A percentile compares a stretch with the other conserved stretches of the same genome.
These are phyloP conservation scores for Furcula furcula DNA, from an alignment of 2,888 invertebrate species.

Conservation along the genomic window DNA sequence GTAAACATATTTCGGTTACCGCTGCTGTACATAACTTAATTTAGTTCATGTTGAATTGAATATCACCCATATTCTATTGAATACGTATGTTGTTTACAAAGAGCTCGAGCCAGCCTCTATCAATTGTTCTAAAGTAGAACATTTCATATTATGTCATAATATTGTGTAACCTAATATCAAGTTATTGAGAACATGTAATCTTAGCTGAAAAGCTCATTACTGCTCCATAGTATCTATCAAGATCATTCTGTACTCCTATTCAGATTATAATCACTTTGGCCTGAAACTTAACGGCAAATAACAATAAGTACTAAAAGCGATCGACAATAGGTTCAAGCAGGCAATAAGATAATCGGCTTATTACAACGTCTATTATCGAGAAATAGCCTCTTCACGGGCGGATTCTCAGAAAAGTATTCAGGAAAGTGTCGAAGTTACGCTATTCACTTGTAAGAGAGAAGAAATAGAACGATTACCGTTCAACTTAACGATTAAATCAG, in stretches of 20 bases:
- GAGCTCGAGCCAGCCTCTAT: slow-evolving; percentile 7
- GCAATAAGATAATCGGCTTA: slow-evolving; percentile 7
- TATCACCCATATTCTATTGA: not conserved
- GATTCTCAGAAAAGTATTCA: slow-evolving; percentile 7
- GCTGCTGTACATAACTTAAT: too few species aligned
- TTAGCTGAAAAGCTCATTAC: too few species aligned
- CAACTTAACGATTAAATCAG: too few species aligned
- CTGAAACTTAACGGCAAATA: slow-evolving; percentile 12
- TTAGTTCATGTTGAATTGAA: not conserved
- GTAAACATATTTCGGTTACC: too few species aligned
- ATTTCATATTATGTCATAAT: slow-evolving; percentile 8
- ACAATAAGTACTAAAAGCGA: slow-evolving; percentile 12
- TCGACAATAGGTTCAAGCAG: not conserved
- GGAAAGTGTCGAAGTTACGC: not conserved
- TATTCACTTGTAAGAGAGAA: not conserved
- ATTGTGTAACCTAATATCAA: slow-evolving; percentile 44
- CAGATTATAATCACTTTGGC: slow-evolving; percentile 34
- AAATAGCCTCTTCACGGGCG: slow-evolving; percentile 8
- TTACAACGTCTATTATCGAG: slow-evolving; percentile 8
- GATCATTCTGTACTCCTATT: slow-evolving; percentile 36
- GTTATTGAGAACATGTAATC: too few species aligned
- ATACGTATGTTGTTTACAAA: slow-evolving; percentile 6
- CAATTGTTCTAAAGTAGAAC: slow-evolving; percentile 11
- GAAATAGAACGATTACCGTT: not conserved
- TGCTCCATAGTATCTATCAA: too few species aligned